phyloP scores from a whole-genome alignment of 2,113 vertebrate species.

The Pachyramphus minor region DNA sequence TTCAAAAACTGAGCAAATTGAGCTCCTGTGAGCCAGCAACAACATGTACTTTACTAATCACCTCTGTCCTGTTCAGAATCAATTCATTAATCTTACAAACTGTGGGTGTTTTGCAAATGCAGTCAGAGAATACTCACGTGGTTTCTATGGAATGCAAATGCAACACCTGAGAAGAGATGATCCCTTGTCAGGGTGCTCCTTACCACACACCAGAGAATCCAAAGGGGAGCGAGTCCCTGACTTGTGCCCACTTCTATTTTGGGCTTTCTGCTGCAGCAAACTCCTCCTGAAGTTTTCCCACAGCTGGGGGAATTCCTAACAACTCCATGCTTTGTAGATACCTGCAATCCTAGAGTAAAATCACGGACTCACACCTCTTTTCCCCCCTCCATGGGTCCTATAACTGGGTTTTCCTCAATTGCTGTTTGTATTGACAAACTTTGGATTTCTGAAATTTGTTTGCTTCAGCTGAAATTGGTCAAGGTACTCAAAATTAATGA shows the following conservation, averaged over 20 bases:
- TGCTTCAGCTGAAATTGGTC: not conserved
- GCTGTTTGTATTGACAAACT: not conserved
- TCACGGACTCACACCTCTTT: not conserved
- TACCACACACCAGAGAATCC: not conserved
- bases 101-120: not conserved
- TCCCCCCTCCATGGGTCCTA: not conserved
- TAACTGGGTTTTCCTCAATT: not conserved
- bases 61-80: not conserved
- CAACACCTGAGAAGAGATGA: not conserved
- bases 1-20: not conserved
- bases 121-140: not conserved
- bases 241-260: not conserved
- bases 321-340: not conserved
- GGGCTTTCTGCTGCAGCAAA: not conserved
- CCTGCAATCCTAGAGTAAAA: not conserved
- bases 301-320: not conserved
- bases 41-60: not conserved
- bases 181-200: not conserved
- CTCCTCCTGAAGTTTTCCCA: not conserved
- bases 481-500: not conserved
- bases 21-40: not conserved
- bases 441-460: not conserved
- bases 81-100: not conserved
- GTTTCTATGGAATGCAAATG: not conserved
- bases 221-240: accelerated